Evolutionary conservation across 2,797 vertebrate genomes (phyloP), one percentile per base, ranked within the genome.

Genomic region (Distichodus sexfasciatus): DNA sequence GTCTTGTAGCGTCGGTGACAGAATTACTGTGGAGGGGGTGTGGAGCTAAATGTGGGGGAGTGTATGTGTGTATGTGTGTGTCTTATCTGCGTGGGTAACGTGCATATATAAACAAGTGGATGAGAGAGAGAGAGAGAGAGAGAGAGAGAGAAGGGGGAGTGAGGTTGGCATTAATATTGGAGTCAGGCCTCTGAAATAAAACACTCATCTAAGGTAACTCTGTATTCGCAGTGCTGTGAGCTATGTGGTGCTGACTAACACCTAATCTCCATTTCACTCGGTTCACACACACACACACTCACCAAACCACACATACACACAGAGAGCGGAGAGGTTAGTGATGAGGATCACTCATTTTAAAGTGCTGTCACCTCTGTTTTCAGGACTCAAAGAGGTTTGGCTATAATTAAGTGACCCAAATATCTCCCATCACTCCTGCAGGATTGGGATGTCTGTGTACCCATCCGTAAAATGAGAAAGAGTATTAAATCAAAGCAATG

Each of bases 321-420:
- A 55, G 54, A 83, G 73, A 66, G 66, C 35, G 72, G 63, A 24
- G 55, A 75, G 33, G 79, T 58, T 64, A 75, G 82, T 77, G 83
- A 65, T 51, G 76, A 59, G 33, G 70, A 73, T 85, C 73, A 85
- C 83, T 88, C 79, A 87, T 91, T 88, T 89, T 86, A 73, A 67
- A 84, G 79, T 61, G 75, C 83, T 74, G 75, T 81, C 77, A 83
- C 85, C 79, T 80, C 86, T 87, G 79, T 86, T 83, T 88, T 83
- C 72, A 64, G 70, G 72, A 72, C 82, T 82, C 70, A 83, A 75
- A 78, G 75, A 66, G 69, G 71, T 83, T 80, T 79, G 72, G 72
- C 76, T 72, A 72, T 81, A 83, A 76, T 81, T 35, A 79, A 74
- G 35, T 77, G 67, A 79, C 66, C 53, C 48, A 79, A 79, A 74